phyloP scores from a whole-genome alignment of 2,888 invertebrate species.

The Esperia sulphurella region DNA sequence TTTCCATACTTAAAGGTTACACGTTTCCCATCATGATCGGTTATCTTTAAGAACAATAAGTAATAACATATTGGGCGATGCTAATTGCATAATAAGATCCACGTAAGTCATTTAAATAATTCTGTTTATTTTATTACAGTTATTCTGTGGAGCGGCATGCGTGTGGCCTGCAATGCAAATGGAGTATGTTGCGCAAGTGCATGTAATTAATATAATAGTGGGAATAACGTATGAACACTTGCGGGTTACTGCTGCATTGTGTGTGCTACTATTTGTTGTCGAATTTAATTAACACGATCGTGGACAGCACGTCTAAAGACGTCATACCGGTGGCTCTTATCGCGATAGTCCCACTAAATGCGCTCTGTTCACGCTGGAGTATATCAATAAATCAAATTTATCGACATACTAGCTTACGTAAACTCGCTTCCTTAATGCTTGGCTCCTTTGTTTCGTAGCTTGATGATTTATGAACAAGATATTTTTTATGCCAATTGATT shows the following conservation, averaged over 20 bases:
- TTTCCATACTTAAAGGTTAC: neutral
- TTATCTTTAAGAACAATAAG: neutral
- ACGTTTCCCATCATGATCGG: constrained; percentile 1
- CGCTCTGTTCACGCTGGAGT: too few relatives aligned
- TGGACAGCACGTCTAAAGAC: too few relatives aligned
- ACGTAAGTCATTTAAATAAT: neutral
- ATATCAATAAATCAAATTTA: too few relatives aligned
- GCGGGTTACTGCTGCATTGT: constrained; percentile 2
- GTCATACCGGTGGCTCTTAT: too few relatives aligned
- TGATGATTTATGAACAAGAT: too few relatives aligned
- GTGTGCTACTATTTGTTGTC: constrained; percentile 1
- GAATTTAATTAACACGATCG: neutral
- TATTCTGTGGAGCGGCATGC: neutral
- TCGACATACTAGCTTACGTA: too few relatives aligned
- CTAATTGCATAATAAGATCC: neutral
- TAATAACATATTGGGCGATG: neutral
- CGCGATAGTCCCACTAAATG: too few relatives aligned
- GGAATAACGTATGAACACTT: constrained; percentile 6
- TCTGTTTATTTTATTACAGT: neutral
- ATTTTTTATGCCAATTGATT: too few relatives aligned
- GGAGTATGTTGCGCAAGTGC: constrained; percentile 5
- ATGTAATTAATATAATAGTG: constrained; percentile 11
- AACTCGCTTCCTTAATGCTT: too few relatives aligned
- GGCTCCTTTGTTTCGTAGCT: too few relatives aligned
- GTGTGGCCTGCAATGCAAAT: constrained; percentile 12